These are phyloP conservation scores for Dascillus cervinus DNA, from an alignment of 2,888 invertebrate species.

Conservation along the genomic window DNA sequence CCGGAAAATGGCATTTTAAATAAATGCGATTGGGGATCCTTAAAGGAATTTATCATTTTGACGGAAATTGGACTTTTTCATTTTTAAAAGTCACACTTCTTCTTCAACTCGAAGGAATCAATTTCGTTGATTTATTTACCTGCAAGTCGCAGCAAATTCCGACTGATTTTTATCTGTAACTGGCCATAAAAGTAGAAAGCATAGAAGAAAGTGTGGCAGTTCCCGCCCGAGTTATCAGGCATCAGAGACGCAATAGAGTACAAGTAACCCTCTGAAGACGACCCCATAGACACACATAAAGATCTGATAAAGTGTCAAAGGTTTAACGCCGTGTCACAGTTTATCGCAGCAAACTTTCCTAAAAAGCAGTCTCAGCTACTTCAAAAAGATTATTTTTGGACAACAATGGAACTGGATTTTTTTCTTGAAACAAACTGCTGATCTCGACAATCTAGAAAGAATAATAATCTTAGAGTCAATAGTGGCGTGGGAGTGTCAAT, in stretches of 20 bases:
- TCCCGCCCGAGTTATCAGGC: slow-evolving; percentile 22
- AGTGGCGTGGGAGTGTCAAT: slow-evolving; percentile 28
- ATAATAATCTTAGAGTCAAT: too few species aligned
- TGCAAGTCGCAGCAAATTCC: too few species aligned
- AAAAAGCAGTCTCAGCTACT: too few species aligned
- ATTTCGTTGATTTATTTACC: too few species aligned
- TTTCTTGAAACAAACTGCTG: too few species aligned
- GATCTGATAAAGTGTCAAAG: slow-evolving; percentile 23
- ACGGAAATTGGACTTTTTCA: slow-evolving; percentile 14
- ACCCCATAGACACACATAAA: slow-evolving; percentile 21
- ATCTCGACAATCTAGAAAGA: too few species aligned
- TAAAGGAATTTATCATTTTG: slow-evolving; percentile 28
- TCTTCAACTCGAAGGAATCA: too few species aligned
- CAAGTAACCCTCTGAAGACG: slow-evolving; percentile 18
- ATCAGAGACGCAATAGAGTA: slow-evolving; percentile 19
- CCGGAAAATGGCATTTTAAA: slow-evolving; percentile 38
- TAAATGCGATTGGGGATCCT: slow-evolving; percentile 38
- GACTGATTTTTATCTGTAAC: slow-evolving; percentile 18
- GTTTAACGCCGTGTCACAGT: slow-evolving; percentile 19
- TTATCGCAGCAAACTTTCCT: slow-evolving; percentile 18
- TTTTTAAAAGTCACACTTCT: too few species aligned
- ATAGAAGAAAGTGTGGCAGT: slow-evolving; percentile 17
- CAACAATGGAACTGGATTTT: too few species aligned
- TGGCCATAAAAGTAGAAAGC: slow-evolving; percentile 19
- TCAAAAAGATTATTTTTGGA: too few species aligned